Evolutionary conservation across 2,113 vertebrate species (phyloP).

Genomic region (Varanus salvator): DNA sequence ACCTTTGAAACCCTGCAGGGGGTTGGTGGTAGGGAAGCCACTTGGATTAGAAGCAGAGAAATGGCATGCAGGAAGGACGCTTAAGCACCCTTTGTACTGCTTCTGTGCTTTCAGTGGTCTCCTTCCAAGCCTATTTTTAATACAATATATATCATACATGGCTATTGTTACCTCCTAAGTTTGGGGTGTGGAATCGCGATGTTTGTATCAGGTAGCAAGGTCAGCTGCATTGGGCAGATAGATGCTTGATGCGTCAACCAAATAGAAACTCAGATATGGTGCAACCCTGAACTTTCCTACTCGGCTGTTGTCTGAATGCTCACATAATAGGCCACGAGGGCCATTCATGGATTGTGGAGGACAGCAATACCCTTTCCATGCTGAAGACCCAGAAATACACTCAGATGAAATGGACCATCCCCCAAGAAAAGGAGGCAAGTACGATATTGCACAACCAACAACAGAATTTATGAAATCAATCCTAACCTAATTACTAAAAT

Average conservation of each 20-base stretch:
- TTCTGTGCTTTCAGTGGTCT: not conserved
- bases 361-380: not conserved
- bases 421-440: slow-evolving; percentile 38
- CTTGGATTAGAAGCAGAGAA: not conserved
- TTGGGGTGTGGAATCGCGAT: not conserved
- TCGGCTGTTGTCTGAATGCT: not conserved
- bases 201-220: not conserved
- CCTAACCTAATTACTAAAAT: slow-evolving; percentile 44
- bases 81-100: not conserved
- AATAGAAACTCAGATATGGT: not conserved
- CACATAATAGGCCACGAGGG: not conserved
- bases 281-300: not conserved
- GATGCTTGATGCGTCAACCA: not conserved
- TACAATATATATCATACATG: not conserved
- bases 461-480: slow-evolving; percentile 37
- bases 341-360: not conserved
- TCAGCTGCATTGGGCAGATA: not conserved
- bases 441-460: slow-evolving; percentile 38
- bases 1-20: not conserved
- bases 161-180: not conserved
- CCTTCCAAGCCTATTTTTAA: not conserved
- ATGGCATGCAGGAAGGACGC: not conserved
- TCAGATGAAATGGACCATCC: not conserved
- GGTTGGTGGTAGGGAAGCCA: not conserved
- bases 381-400: not conserved